Base-by-base conservation (phyloP, 2,888 invertebrate genomes). In the Leptopilina drosophilae region DNA sequence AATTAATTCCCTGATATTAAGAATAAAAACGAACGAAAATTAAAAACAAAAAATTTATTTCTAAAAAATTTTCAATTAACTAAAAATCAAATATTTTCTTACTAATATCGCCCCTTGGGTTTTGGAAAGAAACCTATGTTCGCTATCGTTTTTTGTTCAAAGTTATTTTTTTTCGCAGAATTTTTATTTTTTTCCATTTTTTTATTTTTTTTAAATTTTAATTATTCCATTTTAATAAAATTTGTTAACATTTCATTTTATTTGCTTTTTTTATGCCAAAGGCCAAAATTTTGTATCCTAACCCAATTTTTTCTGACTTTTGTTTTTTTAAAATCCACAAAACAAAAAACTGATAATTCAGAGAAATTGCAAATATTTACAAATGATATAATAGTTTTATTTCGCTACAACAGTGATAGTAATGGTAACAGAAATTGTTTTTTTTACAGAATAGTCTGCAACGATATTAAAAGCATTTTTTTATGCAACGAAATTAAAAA, bases 361-460 rank as follows among this genome's bases (percentile, higher is more conserved):
- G 20, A 69, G 15, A 69, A 69, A 69, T 49, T 6, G 26, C 6
- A 6, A 77, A 62, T 20, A 20, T 15, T 77, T 88, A 88, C 76
- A 89, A 89, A 89, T 81, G 78, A 80, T 87, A 86, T 80, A 87
- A 83, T 86, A 82, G 82, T 82, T 87, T 85, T 87, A 85, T 87
- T 87, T 84, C 80, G 82, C 82, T 85, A 84, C 83, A 84, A 85
- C 83, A 83, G 83, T 85, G 87, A 84, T 81, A 84, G 83, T 82
- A 85, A 85, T 81, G 78, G 76, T 84, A 87, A 87, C 84, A 84
- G 85, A 83, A 82, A 87, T 82, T 80, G 73, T 82, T 81, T 79
- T 56, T 69, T 26, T 69, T 53, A 73, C 20, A 56, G 53, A 56
- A 53, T 56, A 73, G 53, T 56, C 33, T 73, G 56, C 56, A 7